Conservation (phyloP, 35 echinoderm and acorn worm species). For the Apostichopus japonicus region DNA sequence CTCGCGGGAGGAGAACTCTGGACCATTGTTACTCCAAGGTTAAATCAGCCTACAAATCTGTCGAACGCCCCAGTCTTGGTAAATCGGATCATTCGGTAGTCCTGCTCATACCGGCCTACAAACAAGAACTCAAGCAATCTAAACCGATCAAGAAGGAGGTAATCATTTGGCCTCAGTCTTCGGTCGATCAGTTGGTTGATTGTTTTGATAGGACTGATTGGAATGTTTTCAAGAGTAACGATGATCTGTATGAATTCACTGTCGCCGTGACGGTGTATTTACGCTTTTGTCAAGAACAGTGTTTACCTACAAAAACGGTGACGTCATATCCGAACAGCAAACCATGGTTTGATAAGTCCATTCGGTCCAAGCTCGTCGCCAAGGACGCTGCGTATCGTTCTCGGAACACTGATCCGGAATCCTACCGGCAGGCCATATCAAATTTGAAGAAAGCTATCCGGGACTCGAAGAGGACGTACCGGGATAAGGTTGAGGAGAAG, state of each 20-base stretch:
- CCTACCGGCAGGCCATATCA: background rate
- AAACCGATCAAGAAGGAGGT: conserved; percentile 40
- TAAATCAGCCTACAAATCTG: no score
- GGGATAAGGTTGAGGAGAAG: background rate
- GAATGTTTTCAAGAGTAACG: background rate
- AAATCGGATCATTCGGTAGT: no score
- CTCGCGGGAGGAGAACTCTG: no score
- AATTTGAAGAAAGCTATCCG: conserved; percentile 10
- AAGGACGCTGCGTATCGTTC: background rate
- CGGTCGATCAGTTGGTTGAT: no score
- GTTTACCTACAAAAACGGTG: no score
- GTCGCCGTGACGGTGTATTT: conserved; percentile 35
- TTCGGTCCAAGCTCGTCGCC: no score
- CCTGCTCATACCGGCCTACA: no score
- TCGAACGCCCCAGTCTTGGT: no score
- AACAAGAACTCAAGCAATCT: no score
- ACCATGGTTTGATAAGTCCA: no score
- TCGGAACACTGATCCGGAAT: conserved; percentile 24
- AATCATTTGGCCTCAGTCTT: background rate
- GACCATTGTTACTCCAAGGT: no score
- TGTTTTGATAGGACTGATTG: conserved; percentile 14
- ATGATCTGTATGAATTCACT: conserved; percentile 33
- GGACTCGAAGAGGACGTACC: conserved; percentile 6
- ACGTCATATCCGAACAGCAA: no score
- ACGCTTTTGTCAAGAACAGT: conserved; percentile 55